Percentiles rank a stretch among this genome's conserved stretches.
Conservation (phyloP, 1,140 invertebrate species). For the Diuraphis noxia region DNA sequence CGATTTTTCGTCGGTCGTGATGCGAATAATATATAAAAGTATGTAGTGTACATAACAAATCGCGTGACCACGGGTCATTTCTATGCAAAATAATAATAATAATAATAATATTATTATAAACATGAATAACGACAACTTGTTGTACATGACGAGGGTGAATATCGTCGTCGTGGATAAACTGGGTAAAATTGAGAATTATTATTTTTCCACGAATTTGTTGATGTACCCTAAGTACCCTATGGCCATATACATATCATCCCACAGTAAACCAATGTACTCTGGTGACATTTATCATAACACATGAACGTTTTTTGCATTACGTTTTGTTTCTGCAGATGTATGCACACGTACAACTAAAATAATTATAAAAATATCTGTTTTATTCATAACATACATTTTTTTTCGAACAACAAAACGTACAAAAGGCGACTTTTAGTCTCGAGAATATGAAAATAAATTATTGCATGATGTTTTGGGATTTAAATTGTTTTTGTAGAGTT, state of each 20-base stretch:
- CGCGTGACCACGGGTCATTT: conserved; percentile 5
- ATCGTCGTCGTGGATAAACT: background rate
- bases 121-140: conserved; percentile 28
- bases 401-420: background rate
- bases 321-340: background rate
- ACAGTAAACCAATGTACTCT: background rate
- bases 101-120: background rate
- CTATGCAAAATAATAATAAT: background rate
- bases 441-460: background rate
- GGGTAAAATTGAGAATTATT: background rate
- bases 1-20: conserved; percentile 5
- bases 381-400: background rate
- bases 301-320: background rate
- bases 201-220: conserved; percentile 10
- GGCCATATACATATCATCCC: background rate
- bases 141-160: background rate
- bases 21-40: background rate
- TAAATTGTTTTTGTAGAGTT: background rate
- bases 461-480: background rate
- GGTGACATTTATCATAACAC: background rate
- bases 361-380: conserved; percentile 4
- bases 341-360: background rate
- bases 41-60: conserved; percentile 4
- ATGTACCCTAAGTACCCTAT: background rate
- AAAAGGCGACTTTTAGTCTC: background rate